Evolutionary conservation across 2,888 invertebrate genomes (phyloP), one percentile per base, ranked within the genome.

Genomic region (Volucella bombylans): DNA sequence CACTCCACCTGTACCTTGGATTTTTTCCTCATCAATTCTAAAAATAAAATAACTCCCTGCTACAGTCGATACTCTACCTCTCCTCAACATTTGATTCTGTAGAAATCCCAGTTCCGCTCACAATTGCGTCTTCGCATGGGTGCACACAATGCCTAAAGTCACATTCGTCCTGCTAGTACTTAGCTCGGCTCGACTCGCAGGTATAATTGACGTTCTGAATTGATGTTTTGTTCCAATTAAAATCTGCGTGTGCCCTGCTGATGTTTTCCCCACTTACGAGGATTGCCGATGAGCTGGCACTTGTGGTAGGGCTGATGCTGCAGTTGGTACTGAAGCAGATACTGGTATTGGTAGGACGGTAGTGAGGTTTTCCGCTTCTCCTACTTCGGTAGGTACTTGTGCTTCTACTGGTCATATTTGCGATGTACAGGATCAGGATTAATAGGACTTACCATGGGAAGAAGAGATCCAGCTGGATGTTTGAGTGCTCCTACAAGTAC

Each of bases 171-270:
- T 85, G 76, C 71, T 57, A 81, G 85, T 81, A 31, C 31, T 31
- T 31, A 6, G 31, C 6, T 6, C 31, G 31, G 4, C 31, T 31
- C 31, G 31, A 6, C 31, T 6, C 31, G 31, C 31, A 31, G 31
- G 6, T 31, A 76, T 85, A 85, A 85, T 85, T 85, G 85, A 77
- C 77, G 72, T 80, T 85, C 68, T 77, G 81, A 77, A 85, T 85
- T 76, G 85, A 85, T 85, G 85, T 81, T 85, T 81, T 85, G 81
- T 85, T 85, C 85, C 85, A 85, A 85, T 85, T 85, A 85, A 85
- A 85, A 85, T 77, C 81, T 85, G 85, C 81, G 85, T 85, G 73
- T 73, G 81, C 62, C 68, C 77, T 67, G 72, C 67, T 62, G 81
- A 71, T 81, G 81, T 72, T 83, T 74, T 71, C 69, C 31, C 79